Base-by-base conservation (phyloP, 2,113 vertebrate genomes). In the Tichodroma muraria region DNA sequence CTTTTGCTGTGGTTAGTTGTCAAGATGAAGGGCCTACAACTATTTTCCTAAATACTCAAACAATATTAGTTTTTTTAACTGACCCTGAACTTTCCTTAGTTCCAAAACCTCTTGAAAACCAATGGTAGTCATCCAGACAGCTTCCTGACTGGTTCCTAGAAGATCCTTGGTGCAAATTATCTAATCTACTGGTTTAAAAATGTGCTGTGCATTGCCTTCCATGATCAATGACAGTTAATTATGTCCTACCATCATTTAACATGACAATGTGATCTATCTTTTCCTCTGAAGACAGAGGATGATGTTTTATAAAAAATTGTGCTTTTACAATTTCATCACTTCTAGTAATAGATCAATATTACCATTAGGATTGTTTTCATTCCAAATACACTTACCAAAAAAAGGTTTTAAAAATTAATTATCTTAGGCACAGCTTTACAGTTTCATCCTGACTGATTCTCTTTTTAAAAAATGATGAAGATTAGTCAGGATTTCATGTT, bases 331-430 rank as follows among this genome's bases (percentile, higher is more conserved):
- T 95, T 94, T 89, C 92, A 93, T 90, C 83, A 93, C 81, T 96
- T 93, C 91, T 89, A 93, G 89, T 96, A 94, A 95, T 90, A 90
- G 94, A 81, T 77, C 80, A 65, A 64, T 92, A 92, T 93, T 81
- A 90, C 96, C 1, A 24, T 90, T 84, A 75, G 65, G 65, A 95
- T 91, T 96, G 92, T 96, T 96, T 95, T 94, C 61, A 90, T 89
- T 96, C 89, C 91, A 92, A 94, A 95, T 94, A 94, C 80, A 72
- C 70, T 96, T 96, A 81, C 14, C 10, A 66, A 93, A 95, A 61
- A 94, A 93, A 59, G 50, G 35, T 37, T 88, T 96, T 59, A 90
- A 91, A 95, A 96, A 90, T 96, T 93, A 88, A 96, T 95, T 93
- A 60, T 82, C 52, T 80, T 92, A 84, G 92, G 80, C 90, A 78